Evolutionary conservation across 1,140 invertebrate species (phyloP).

Genomic region (Zaprionus taronus): DNA sequence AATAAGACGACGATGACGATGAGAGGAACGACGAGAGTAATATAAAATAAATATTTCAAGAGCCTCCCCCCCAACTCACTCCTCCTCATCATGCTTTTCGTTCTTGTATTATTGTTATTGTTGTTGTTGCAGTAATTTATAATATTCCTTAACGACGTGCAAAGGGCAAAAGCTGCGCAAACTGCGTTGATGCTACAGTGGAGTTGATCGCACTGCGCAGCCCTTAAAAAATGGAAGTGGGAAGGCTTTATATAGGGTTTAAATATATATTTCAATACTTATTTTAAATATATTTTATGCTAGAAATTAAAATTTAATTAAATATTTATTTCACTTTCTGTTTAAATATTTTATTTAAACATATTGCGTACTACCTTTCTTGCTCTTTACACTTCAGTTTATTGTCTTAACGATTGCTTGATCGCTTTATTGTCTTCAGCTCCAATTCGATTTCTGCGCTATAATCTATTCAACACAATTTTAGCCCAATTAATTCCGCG

Average conservation of each 20-base stretch:
- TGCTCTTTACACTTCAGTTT: background rate
- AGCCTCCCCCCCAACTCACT: constrained; percentile 27
- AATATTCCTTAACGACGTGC: constrained; percentile 84
- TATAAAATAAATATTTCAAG: constrained; percentile 83
- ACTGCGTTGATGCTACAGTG: constrained; percentile 57
- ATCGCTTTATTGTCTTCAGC: background rate
- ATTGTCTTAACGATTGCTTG: background rate
- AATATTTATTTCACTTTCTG: too few species aligned
- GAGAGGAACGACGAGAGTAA: constrained; percentile 55
- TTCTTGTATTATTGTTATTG: constrained; percentile 49
- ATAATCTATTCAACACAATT: background rate
- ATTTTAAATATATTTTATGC: too few species aligned
- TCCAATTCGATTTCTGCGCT: background rate
- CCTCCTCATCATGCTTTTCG: constrained; percentile 43
- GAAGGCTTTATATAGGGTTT: background rate
- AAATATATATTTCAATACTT: background rate
- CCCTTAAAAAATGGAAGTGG: background rate
- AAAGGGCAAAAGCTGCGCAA: constrained; percentile 78
- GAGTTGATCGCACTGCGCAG: background rate
- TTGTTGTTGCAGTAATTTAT: constrained; percentile 81
- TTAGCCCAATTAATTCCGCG: constrained; percentile 22
- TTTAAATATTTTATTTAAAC: background rate
- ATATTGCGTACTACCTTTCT: background rate
- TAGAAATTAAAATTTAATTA: too few species aligned
- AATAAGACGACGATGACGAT: constrained; percentile 48